Evolutionary conservation across 2,113 vertebrate genomes (phyloP).

Genomic region (Nibea albiflora): DNA sequence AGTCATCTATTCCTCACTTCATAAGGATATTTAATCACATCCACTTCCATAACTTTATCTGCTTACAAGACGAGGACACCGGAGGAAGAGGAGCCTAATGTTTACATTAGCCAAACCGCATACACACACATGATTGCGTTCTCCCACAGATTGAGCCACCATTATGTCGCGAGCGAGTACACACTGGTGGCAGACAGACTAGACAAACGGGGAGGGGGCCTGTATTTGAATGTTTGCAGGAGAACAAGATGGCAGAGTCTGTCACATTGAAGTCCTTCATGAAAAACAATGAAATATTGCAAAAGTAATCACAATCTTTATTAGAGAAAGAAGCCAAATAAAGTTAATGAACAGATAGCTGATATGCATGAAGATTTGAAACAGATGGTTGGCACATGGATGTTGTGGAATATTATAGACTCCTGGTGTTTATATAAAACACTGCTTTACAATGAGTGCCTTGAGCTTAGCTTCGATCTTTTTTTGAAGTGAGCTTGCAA

Average conservation of each 20-base stretch:
- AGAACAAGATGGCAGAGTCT: background rate
- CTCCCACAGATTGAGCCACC: slow-evolving; percentile 54
- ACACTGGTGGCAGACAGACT: background rate
- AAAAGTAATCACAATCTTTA: background rate
- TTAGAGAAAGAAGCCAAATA: background rate
- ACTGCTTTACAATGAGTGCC: slow-evolving; percentile 17
- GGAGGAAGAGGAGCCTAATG: slow-evolving; percentile 56
- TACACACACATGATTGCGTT: slow-evolving; percentile 18
- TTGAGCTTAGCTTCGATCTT: slow-evolving; percentile 36
- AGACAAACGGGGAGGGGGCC: slow-evolving; percentile 19
- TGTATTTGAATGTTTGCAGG: slow-evolving; percentile 39
- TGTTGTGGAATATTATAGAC: slow-evolving; percentile 1
- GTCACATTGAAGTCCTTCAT: background rate
- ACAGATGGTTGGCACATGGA: slow-evolving; percentile 14
- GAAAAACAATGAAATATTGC: background rate
- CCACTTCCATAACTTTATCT: slow-evolving; percentile 47
- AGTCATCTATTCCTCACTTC: slow-evolving; percentile 44
- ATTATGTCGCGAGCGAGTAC: slow-evolving; percentile 12
- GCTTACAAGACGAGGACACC: slow-evolving; percentile 39
- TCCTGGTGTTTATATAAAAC: slow-evolving; percentile 21
- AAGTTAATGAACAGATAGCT: background rate
- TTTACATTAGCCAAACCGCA: slow-evolving; percentile 60
- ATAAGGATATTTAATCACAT: slow-evolving; percentile 50
- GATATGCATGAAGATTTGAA: slow-evolving; percentile 16
- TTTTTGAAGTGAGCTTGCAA: slow-evolving; percentile 38